These are phyloP conservation scores for Rhopalosiphum maidis DNA, from an alignment of 1,140 invertebrate species.

Conservation along the genomic window DNA sequence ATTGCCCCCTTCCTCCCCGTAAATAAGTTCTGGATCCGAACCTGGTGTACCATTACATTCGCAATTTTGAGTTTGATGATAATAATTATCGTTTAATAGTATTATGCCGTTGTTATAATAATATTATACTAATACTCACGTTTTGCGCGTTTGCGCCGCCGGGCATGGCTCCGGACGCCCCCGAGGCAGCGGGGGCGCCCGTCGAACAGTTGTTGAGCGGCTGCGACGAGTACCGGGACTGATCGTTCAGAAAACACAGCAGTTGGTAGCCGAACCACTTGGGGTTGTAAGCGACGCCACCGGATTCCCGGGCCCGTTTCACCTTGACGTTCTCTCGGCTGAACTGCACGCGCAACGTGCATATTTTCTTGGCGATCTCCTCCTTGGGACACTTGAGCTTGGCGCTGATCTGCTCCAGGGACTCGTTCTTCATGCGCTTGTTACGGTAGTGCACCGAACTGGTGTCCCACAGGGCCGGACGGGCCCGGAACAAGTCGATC, in stretches of 20 bases:
- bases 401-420: slow-evolving; percentile 43
- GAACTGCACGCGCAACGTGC: slow-evolving; percentile 48
- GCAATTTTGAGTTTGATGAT: neutral
- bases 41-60: too few species aligned
- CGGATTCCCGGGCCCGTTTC: slow-evolving; percentile 31
- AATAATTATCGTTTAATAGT: too few species aligned
- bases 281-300: neutral
- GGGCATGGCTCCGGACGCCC: neutral
- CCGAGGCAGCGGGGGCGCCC: too few species aligned
- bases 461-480: slow-evolving; percentile 52
- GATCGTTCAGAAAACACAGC: slow-evolving; percentile 46
- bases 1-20: too few species aligned
- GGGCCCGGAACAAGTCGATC: slow-evolving; percentile 45
- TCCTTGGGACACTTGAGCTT: slow-evolving; percentile 44
- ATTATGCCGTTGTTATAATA: neutral
- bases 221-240: slow-evolving; percentile 25
- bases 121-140: neutral
- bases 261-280: slow-evolving; percentile 53
- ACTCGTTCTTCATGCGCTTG: slow-evolving; percentile 47
- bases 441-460: slow-evolving; percentile 50
- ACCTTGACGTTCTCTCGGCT: slow-evolving; percentile 50
- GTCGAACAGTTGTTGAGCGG: neutral
- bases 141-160: neutral
- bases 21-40: too few species aligned
- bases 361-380: slow-evolving; percentile 53